Evolutionary conservation across 2,888 invertebrate species (phyloP), one percentile per base, ranked within the genome.

Genomic region (Mantis religiosa): DNA sequence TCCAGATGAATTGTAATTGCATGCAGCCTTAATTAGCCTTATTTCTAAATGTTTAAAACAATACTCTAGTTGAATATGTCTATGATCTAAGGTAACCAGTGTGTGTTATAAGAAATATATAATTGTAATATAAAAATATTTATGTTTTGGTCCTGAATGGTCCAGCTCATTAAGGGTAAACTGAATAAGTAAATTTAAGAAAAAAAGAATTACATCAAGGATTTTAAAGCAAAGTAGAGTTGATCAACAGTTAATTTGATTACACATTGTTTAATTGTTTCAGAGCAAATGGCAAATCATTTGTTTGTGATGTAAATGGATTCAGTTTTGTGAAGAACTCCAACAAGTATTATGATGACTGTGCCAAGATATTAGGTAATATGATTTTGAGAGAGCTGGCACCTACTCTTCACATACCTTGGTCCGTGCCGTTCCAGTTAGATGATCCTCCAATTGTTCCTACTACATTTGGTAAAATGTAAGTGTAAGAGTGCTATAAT

Each of bases 241-340:
- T 82, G 12, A n/a, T 2, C 82, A 82, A 0, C n/a, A 82, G 8
- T 82, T 4, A 27, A n/a, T 82, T 82, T 82, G 12, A 25, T 41
- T 2, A 12, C 41, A 41, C 6, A 6, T 12, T 41, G 20, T 71
- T 7, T 71, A 6, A 89, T 90, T 89, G 91, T 92, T 93, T 28
- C 92, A 97, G 99, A 93, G 99, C 99, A 28, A 99, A 98, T 94
- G 99, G 99, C 87, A 98, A 98, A 93, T 99, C 99, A 0, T 99
- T 98, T 93, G 99, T 99, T 0, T 99, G 99, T 94, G 99, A 99
- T 94, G 99, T 99, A 4, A 99, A 99, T 94, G 99, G 99, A 0
- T 99, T 99, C 93, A 99, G 99, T 92, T 99, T 99, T 93, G 99
- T 99, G 41, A 99, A 99, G 93, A 99, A 99, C 93, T 99, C 99